Conservation (phyloP, 2,797 vertebrate genomes). For the Macropodus opercularis region DNA sequence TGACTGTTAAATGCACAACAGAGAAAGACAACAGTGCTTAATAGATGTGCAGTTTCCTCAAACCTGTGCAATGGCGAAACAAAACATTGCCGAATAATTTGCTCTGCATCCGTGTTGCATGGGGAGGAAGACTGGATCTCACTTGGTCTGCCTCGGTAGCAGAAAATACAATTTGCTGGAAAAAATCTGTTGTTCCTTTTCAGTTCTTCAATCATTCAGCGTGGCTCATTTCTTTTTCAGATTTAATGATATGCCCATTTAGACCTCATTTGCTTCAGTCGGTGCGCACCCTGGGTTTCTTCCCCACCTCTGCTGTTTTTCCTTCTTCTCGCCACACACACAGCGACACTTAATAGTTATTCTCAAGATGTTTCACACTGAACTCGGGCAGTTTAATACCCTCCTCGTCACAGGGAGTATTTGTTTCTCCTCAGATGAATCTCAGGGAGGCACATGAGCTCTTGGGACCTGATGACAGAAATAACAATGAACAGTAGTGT, state of each 20-base stretch:
- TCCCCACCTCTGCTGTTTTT: slow-evolving; percentile 14
- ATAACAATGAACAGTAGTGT: slow-evolving; percentile 9
- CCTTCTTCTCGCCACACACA: slow-evolving; percentile 1
- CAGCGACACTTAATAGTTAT: slow-evolving; percentile 17
- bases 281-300: slow-evolving; percentile 12
- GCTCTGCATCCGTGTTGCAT: slow-evolving; percentile 33
- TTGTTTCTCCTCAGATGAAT: slow-evolving; percentile 63
- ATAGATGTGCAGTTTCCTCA: slow-evolving; percentile 77
- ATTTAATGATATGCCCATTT: slow-evolving; percentile 47
- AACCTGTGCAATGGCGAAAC: slow-evolving; percentile 53
- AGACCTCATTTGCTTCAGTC: slow-evolving; percentile 35
- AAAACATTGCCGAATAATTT: slow-evolving; percentile 69
- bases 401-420: slow-evolving; percentile 40
- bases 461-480: slow-evolving; percentile 23
- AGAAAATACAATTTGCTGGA: slow-evolving; percentile 3
- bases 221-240: slow-evolving; percentile 24
- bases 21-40: slow-evolving; percentile 38
- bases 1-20: slow-evolving; percentile 46
- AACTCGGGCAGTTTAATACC: slow-evolving; percentile 38
- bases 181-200: slow-evolving; percentile 30
- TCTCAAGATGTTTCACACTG: slow-evolving; percentile 43
- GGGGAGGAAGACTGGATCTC: slow-evolving; percentile 25
- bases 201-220: slow-evolving; percentile 10
- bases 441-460: slow-evolving; percentile 58
- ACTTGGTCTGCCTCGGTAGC: slow-evolving; percentile 14